Evolutionary conservation across 2,797 vertebrate species (phyloP).

Genomic region (Rhabdophis nuchalis): DNA sequence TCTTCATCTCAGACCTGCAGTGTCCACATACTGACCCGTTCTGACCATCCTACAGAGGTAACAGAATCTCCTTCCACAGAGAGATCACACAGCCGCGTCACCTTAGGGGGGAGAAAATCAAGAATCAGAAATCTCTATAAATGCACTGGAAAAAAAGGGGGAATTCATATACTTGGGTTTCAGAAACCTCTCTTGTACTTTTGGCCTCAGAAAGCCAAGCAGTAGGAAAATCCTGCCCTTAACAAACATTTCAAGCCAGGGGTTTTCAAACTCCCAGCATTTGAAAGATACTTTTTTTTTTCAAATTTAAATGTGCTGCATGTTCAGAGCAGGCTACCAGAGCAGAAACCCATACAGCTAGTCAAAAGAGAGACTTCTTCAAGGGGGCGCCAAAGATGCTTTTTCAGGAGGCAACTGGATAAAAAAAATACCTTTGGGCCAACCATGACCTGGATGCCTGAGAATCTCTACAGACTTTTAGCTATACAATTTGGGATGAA

Average conservation of each 20-base stretch:
- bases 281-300: not conserved
- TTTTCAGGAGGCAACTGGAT: no score
- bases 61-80: slow-evolving; percentile 98
- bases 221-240: not conserved
- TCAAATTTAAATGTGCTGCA: not conserved
- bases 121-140: not conserved
- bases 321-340: not conserved
- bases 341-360: not conserved
- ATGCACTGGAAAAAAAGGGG: not conserved
- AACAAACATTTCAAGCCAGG: not conserved
- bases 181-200: not conserved
- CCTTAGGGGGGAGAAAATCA: slow-evolving; percentile 67
- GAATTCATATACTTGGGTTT: not conserved
- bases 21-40: slow-evolving; percentile 78
- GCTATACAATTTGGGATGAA: no score
- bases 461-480: no score
- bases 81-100: slow-evolving; percentile 93
- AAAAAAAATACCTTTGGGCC: no score
- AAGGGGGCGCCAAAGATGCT: not conserved
- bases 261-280: not conserved
- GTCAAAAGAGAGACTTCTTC: not conserved
- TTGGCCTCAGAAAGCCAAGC: not conserved
- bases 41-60: slow-evolving; percentile 97
- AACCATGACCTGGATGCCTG: no score
- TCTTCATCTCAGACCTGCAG: rapidly evolving